A percentile compares a stretch with the other conserved stretches of the same genome.
Evolutionary conservation across 2,888 invertebrate genomes (phyloP).

Genomic region (Slavum lentiscoides): DNA sequence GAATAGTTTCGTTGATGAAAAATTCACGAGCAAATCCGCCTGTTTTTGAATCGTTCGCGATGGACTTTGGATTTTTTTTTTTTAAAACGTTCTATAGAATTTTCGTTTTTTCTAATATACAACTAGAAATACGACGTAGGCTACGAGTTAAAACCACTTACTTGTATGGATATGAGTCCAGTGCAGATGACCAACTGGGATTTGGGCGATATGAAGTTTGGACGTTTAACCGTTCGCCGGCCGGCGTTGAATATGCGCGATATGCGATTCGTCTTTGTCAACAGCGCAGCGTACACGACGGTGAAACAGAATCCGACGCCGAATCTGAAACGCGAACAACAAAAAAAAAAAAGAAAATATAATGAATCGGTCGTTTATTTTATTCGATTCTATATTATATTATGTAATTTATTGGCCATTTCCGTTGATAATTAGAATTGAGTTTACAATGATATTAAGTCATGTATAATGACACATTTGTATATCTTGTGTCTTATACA

Average conservation of each 20-base stretch:
- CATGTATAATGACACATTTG: too few species aligned
- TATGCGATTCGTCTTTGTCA: conserved; percentile 97
- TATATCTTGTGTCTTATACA: too few species aligned
- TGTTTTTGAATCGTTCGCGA: too few species aligned
- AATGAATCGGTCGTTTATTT: not conserved
- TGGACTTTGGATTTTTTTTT: too few species aligned
- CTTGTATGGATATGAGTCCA: conserved; percentile 82
- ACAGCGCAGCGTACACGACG: conserved; percentile 92
- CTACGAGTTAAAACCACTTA: not conserved
- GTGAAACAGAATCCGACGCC: conserved; percentile 95
- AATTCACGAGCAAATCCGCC: too few species aligned
- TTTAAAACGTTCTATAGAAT: too few species aligned
- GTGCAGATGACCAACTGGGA: conserved; percentile 89
- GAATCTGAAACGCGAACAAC: conserved; percentile 64
- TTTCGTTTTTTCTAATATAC: too few species aligned
- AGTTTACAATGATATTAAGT: too few species aligned
- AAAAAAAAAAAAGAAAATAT: not conserved
- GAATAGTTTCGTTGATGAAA: too few species aligned
- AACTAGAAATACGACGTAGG: too few species aligned
- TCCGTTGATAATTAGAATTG: not conserved
- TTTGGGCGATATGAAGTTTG: conserved; percentile 88
- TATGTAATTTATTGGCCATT: not conserved
- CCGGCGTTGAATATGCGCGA: conserved; percentile 96
- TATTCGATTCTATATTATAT: not conserved
- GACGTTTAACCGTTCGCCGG: conserved; percentile 90